Evolutionary conservation across 2,113 vertebrate species (phyloP).

Genomic region (Pygoscelis antarcticus): DNA sequence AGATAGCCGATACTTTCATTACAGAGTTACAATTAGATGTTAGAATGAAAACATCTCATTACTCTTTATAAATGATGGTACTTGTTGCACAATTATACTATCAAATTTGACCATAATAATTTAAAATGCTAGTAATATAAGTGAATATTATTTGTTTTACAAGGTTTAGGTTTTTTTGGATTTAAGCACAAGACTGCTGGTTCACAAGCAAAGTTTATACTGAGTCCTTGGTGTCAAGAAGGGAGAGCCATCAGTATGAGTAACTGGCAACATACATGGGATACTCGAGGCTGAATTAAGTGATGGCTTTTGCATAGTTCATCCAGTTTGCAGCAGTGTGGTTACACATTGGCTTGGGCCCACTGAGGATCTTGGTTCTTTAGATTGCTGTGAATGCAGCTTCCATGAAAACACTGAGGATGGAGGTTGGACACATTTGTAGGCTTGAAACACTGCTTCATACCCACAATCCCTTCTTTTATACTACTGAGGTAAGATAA

Average conservation of each 20-base stretch:
- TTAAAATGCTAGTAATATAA: rapidly evolving
- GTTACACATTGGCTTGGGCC: background rate
- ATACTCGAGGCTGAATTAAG: background rate
- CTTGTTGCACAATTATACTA: background rate
- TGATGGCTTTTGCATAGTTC: background rate
- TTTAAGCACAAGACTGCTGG: background rate
- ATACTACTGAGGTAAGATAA: background rate
- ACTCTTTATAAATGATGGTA: background rate
- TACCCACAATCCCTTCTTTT: background rate
- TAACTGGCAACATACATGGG: background rate
- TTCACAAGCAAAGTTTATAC: background rate
- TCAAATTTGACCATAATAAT: background rate
- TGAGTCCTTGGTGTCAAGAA: background rate
- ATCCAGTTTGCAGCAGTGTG: too few relatives aligned
- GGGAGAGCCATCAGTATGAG: background rate
- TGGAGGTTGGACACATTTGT: background rate
- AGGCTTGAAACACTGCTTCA: background rate
- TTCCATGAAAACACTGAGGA: background rate
- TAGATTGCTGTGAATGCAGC: background rate
- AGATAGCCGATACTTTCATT: background rate
- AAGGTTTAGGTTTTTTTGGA: background rate
- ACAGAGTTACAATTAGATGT: background rate
- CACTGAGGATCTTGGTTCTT: background rate
- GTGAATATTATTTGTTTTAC: background rate
- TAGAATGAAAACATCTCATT: background rate